Percentiles rank a stretch among this genome's conserved stretches.
phyloP scores from a whole-genome alignment of 1,140 invertebrate species.

The Pemphigus obesinymphae region DNA sequence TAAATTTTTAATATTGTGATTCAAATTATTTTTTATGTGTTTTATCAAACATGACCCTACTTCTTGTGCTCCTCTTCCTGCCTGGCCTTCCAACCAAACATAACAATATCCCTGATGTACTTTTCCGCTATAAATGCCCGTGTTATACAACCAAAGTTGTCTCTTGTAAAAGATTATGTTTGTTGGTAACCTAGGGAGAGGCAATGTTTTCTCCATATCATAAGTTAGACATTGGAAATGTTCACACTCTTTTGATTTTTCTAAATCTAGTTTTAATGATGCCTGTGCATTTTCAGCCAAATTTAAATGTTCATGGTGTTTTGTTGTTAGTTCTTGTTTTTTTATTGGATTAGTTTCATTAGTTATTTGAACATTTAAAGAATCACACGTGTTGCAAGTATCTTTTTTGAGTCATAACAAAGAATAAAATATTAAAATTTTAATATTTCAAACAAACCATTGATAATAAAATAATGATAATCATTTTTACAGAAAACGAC shows the following conservation, averaged over 20 bases:
- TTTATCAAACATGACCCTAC: slow-evolving; percentile 49
- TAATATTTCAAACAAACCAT: neutral
- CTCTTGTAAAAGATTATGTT: slow-evolving; percentile 49
- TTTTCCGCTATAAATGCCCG: slow-evolving; percentile 45
- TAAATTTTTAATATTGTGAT: slow-evolving; percentile 46
- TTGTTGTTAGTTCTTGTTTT: neutral
- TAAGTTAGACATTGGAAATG: slow-evolving; percentile 44
- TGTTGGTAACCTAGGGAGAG: slow-evolving; percentile 48
- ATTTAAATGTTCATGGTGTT: neutral
- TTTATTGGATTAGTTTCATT: neutral
- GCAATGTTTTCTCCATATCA: slow-evolving; percentile 50
- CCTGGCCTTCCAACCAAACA: slow-evolving; percentile 48
- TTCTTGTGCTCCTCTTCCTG: slow-evolving; percentile 49
- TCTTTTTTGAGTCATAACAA: neutral
- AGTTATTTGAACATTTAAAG: neutral
- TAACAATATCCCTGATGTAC: slow-evolving; percentile 46
- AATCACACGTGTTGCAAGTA: neutral
- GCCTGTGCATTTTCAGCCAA: neutral
- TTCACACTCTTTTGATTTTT: neutral
- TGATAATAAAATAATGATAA: neutral
- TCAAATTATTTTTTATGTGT: slow-evolving; percentile 46
- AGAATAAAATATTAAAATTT: neutral
- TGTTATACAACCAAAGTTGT: neutral
- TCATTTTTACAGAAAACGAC: neutral
- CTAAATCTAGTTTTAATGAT: neutral